These are phyloP conservation scores for Sarcophaga caerulescens DNA, from an alignment of 2,888 invertebrate species.

Conservation along the genomic window DNA sequence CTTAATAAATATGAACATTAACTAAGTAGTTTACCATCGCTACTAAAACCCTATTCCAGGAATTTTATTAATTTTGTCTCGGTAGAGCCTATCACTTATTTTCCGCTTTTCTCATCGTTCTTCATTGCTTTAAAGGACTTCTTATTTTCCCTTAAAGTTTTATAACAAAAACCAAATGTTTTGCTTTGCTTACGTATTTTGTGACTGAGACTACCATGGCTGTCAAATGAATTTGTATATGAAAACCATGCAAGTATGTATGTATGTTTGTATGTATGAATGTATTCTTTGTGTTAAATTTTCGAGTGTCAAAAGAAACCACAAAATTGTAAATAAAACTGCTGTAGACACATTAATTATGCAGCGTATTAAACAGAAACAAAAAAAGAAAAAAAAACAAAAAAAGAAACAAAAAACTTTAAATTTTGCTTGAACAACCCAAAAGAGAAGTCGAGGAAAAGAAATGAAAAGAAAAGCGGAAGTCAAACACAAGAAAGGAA, in stretches of 20 bases:
- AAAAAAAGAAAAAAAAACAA: constrained; percentile 22
- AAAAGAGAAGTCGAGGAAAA: too few species aligned
- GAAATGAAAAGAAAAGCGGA: too few species aligned
- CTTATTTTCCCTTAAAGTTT: constrained; percentile 14
- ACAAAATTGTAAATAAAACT: constrained; percentile 62
- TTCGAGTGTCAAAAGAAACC: constrained; percentile 51
- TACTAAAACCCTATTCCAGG: fast-evolving
- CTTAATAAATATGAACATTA: too few species aligned
- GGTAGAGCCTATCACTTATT: too few species aligned
- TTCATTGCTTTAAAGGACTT: too few species aligned
- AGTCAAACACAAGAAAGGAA: not conserved
- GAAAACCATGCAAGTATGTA: not conserved
- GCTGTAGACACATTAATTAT: constrained; percentile 67
- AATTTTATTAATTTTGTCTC: too few species aligned
- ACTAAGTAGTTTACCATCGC: too few species aligned
- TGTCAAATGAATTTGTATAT: too few species aligned
- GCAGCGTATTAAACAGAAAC: constrained; percentile 32
- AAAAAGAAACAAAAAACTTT: not conserved
- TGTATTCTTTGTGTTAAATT: constrained; percentile 4
- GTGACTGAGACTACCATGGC: not conserved
- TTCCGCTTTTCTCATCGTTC: too few species aligned
- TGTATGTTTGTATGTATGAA: not conserved
- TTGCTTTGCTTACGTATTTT: too few species aligned
- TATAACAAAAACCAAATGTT: constrained; percentile 11
- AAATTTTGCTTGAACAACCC: too few species aligned